Conservation (phyloP, 2,113 vertebrate species). For the Crotalus horridus region DNA sequence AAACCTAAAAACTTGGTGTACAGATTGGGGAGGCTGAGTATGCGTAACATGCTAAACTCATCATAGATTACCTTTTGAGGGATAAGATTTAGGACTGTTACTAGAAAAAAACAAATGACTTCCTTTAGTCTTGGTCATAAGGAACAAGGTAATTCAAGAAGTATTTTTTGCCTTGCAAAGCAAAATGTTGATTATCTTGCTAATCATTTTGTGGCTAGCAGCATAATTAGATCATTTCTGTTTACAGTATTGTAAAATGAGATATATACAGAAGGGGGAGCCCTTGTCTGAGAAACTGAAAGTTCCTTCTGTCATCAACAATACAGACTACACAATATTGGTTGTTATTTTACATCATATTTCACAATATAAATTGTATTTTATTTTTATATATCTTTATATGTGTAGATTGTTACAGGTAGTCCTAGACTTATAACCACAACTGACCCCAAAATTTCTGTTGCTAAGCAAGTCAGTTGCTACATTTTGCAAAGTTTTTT, state of each 20-base stretch:
- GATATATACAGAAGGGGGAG: slow-evolving; percentile 55
- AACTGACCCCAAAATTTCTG: neutral
- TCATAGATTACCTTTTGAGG: neutral
- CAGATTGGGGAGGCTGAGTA: neutral
- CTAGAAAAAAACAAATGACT: neutral
- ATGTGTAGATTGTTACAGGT: neutral
- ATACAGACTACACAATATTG: neutral
- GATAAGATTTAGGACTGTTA: neutral
- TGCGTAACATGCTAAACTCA: neutral
- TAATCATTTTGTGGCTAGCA: neutral
- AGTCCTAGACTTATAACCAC: neutral
- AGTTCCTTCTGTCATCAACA: neutral
- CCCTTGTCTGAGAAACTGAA: slow-evolving; percentile 28
- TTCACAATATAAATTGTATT: neutral
- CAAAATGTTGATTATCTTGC: neutral
- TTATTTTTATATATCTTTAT: neutral
- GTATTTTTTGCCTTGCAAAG: neutral
- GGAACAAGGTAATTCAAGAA: neutral
- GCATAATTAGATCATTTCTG: neutral
- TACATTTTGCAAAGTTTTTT: neutral
- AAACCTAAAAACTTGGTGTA: neutral
- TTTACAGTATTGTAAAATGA: slow-evolving; percentile 35
- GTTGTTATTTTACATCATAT: neutral
- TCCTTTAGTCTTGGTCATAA: neutral
- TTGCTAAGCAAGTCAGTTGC: neutral